These are phyloP conservation scores for Dysdera silvatica DNA, from an alignment of 1,140 invertebrate species.

Conservation along the genomic window DNA sequence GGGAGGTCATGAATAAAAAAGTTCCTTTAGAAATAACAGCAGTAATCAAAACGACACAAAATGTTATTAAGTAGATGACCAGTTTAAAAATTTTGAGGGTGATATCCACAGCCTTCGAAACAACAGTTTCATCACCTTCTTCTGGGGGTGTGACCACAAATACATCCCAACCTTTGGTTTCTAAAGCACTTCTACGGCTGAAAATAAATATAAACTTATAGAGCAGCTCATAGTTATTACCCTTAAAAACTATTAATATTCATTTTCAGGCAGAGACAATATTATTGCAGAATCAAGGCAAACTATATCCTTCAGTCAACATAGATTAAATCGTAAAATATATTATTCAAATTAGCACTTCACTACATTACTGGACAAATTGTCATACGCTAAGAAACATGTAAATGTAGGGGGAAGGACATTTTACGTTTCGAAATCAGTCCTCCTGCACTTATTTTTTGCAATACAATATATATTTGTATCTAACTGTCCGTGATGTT, in stretches of 20 bases:
- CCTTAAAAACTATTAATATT: not conserved
- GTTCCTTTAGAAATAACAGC: constrained; percentile 41
- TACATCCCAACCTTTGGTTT: constrained; percentile 89
- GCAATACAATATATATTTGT: no score
- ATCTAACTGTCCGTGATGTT: no score
- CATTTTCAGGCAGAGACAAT: no score
- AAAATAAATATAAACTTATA: not conserved
- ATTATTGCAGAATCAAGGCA: no score
- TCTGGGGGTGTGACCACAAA: constrained; percentile 81
- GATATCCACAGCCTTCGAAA: constrained; percentile 32
- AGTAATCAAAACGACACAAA: constrained; percentile 39
- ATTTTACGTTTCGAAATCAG: no score
- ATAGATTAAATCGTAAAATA: no score
- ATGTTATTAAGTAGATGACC: constrained; percentile 42
- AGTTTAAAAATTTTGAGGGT: constrained; percentile 37
- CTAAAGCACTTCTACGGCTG: constrained; percentile 11
- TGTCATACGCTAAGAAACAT: no score
- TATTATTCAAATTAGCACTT: no score
- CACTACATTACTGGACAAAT: no score
- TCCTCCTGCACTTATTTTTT: no score
- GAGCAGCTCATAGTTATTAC: not conserved
- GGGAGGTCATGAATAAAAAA: constrained; percentile 46
- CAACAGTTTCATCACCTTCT: constrained; percentile 58
- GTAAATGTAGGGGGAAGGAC: no score
- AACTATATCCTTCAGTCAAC: no score